A percentile compares a stretch with the other conserved stretches of the same genome.
Conservation (phyloP, 2,113 vertebrate genomes). For the Catharus bicknelli region DNA sequence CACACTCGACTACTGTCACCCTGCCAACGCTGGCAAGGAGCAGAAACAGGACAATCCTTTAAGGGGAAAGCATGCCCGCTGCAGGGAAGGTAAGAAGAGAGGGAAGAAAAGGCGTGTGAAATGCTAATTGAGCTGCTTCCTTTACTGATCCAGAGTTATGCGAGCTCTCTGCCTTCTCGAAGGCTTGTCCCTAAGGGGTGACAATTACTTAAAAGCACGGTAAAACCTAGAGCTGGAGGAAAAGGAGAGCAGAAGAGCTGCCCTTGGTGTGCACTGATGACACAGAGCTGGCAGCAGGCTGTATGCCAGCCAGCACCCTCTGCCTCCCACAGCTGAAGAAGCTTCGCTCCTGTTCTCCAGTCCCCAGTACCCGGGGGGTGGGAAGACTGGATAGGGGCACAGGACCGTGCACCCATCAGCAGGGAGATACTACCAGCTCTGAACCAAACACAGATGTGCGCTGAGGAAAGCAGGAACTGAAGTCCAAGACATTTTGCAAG, state of each 20-base stretch:
- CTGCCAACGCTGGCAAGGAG: slow-evolving; percentile 97
- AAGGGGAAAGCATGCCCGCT: slow-evolving; percentile 85
- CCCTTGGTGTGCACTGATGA: not conserved
- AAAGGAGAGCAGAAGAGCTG: slow-evolving; percentile 17
- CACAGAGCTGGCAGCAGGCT: not conserved
- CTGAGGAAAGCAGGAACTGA: not conserved
- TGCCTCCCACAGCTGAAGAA: not conserved
- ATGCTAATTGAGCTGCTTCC: slow-evolving; percentile 96
- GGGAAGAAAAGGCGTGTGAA: slow-evolving; percentile 89
- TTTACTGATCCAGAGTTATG: slow-evolving; percentile 82
- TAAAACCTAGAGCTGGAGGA: slow-evolving; percentile 19
- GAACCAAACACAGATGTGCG: not conserved
- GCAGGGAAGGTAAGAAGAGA: slow-evolving; percentile 89
- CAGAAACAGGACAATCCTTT: slow-evolving; percentile 94
- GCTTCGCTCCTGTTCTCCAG: not conserved
- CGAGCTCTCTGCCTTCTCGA: slow-evolving; percentile 74
- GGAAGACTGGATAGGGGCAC: not conserved
- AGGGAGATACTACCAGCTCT: not conserved
- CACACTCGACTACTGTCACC: slow-evolving; percentile 99
- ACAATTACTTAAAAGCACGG: slow-evolving; percentile 66
- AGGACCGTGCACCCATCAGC: not conserved
- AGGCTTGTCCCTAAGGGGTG: slow-evolving; percentile 64
- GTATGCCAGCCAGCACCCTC: not conserved
- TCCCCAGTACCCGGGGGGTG: not conserved
- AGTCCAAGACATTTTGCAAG: not conserved